These are phyloP conservation scores for Telmatherina bonti DNA, from an alignment of 2,797 vertebrate species.

Conservation along the genomic window DNA sequence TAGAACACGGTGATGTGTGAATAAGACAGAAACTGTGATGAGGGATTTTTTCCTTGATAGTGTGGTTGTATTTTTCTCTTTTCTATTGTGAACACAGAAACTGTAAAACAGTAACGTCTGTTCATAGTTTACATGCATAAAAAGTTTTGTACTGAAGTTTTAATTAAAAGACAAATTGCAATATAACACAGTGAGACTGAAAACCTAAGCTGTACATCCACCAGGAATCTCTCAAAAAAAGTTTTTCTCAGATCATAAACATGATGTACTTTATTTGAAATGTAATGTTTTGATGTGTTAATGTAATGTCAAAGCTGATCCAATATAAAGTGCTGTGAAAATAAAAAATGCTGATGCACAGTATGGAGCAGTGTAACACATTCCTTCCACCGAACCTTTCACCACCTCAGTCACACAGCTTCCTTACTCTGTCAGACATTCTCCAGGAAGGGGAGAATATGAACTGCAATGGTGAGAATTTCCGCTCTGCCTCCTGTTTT, in stretches of 20 bases:
- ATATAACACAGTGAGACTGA: too few relatives aligned
- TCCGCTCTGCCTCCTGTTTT: slow-evolving; percentile 63
- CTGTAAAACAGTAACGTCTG: too few relatives aligned
- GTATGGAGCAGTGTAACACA: not conserved
- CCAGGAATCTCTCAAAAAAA: too few relatives aligned
- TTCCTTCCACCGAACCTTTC: slow-evolving; percentile 57
- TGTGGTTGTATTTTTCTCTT: not conserved
- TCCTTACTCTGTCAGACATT: slow-evolving; percentile 54
- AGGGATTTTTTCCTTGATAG: not conserved
- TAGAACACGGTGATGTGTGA: not conserved
- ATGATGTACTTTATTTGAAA: too few relatives aligned
- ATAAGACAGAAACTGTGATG: slow-evolving; percentile 5
- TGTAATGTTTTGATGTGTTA: not conserved
- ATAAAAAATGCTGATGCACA: not conserved
- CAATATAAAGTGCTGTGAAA: not conserved
- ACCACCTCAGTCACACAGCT: slow-evolving; percentile 46
- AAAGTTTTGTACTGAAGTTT: too few relatives aligned
- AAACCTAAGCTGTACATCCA: too few relatives aligned
- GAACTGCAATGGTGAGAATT: slow-evolving; percentile 52
- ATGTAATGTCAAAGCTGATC: not conserved
- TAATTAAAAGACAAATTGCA: too few relatives aligned
- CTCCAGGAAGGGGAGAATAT: slow-evolving; percentile 35
- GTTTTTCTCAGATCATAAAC: too few relatives aligned
- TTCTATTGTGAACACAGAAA: too few relatives aligned
- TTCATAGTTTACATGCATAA: too few relatives aligned